Conservation (phyloP, 2,888 invertebrate genomes). For the Anagyrus pseudococci region DNA sequence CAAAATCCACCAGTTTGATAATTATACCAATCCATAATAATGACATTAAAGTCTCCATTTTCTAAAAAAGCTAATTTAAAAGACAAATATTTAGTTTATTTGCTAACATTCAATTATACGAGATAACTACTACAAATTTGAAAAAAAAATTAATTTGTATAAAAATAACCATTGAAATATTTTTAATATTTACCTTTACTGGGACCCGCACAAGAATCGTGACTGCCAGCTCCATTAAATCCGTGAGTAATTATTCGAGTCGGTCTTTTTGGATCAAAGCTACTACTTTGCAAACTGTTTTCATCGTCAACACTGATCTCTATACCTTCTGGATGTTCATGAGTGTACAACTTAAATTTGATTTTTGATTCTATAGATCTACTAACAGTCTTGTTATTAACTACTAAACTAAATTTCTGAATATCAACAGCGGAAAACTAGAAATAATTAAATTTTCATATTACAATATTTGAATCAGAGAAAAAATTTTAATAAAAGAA, state of each 20-base stretch:
- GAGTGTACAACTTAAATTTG: background rate
- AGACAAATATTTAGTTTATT: background rate
- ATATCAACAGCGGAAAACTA: background rate
- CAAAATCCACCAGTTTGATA: background rate
- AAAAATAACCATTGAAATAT: background rate
- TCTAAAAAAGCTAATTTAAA: slow-evolving; percentile 37
- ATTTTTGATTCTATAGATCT: background rate
- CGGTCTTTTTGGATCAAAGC: slow-evolving; percentile 42
- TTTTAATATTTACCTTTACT: background rate
- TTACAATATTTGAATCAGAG: background rate
- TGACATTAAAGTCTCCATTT: slow-evolving; percentile 46
- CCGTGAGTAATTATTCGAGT: slow-evolving; percentile 49
- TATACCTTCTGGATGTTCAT: background rate
- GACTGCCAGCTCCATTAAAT: slow-evolving; percentile 23
- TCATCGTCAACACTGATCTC: slow-evolving; percentile 34
- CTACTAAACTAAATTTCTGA: background rate
- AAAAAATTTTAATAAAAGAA: no score
- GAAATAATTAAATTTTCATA: background rate
- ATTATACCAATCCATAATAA: slow-evolving; percentile 48
- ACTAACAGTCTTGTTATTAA: background rate
- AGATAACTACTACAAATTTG: background rate
- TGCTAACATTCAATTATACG: background rate
- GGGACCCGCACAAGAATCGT: slow-evolving; percentile 1
- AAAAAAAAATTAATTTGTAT: background rate
- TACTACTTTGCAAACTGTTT: slow-evolving; percentile 30